phyloP scores from a whole-genome alignment of 2,113 vertebrate species.

The Carollia perspicillata region DNA sequence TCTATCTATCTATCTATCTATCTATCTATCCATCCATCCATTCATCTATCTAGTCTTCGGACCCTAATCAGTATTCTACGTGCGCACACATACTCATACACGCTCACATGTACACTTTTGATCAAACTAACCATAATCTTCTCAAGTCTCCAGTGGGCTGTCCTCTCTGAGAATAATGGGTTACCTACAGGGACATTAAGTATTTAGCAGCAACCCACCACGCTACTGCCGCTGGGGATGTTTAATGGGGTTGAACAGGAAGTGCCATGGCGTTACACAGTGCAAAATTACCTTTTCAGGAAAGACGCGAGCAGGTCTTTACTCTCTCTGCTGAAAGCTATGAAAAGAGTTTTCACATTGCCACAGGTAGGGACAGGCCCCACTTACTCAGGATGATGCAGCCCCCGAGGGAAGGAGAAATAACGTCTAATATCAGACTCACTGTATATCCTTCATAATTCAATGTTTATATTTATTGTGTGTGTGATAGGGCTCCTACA shows the following conservation, averaged over 20 bases:
- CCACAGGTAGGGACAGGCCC: not conserved
- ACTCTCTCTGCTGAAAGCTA: not conserved
- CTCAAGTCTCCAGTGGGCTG: not conserved
- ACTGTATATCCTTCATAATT: not conserved
- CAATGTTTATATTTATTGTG: not conserved
- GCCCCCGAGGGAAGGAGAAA: not conserved
- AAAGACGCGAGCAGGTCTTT: not conserved
- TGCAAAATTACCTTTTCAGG: slow-evolving; percentile 26
- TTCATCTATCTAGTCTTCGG: not conserved
- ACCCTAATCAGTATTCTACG: not conserved
- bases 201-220: slow-evolving; percentile 50
- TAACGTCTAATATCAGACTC: not conserved
- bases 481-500: not conserved
- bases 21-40: not conserved
- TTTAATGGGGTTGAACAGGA: slow-evolving; percentile 45
- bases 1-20: not conserved
- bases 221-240: not conserved
- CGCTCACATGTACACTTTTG: not conserved
- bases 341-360: not conserved
- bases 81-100: not conserved
- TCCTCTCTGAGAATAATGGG: slow-evolving; percentile 44
- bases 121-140: slow-evolving; percentile 22
- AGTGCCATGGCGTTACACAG: not conserved
- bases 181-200: slow-evolving; percentile 47
- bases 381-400: not conserved